Base-by-base conservation (phyloP, 1,140 invertebrate species). In the Drosophila nasuta region DNA sequence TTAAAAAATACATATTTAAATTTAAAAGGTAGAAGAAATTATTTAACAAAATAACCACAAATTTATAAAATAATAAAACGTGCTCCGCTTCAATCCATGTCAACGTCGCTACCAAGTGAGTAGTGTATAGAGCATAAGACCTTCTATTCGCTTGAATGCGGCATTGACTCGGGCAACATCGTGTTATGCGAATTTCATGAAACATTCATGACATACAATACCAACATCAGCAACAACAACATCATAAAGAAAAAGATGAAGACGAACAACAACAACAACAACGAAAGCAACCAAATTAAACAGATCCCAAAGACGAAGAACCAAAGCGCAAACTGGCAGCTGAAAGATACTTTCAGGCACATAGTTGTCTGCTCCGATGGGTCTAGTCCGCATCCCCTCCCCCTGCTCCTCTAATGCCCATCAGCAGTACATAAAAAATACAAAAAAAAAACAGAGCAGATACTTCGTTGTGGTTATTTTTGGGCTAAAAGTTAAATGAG, bases 341-440 rank as follows among this genome's bases (percentile, higher is more conserved):
- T 70, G 49, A 74, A 74, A 77, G 45, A 59, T 59, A 59, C 51
- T 79, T 75, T 57, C 41, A 43, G 54, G 41, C 68, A 35, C 64
- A 73, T 72, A 76, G 74, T 76, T 65, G 38, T 15, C 41, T 30
- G 60, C 35, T 72, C 7, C 10, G 51, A 43, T 13, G n/a, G 7
- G 33, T 25, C 54, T n/a, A 59, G 48, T 45, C 41, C 57, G 13
- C 17, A 17, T 8, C 15, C 13, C 28, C 17, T 2, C 4, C 33
- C 13, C 13, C 15, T 7, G n/a, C 43, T 45, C 54, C 28, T 45
- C 43, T 38, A 48, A 68, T 62, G 59, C 45, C 76, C 82, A 87
- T 74, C 82, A 82, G 79, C 82, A 87, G 82, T 82, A 74, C 60
- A 87, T 87, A 82, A 87, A 85, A 78, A 74, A 80, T 46, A 7